A percentile compares a stretch with the other conserved stretches of the same genome.
Conservation (phyloP, 64 coral and sea anemone genomes). For the Montipora sp. region DNA sequence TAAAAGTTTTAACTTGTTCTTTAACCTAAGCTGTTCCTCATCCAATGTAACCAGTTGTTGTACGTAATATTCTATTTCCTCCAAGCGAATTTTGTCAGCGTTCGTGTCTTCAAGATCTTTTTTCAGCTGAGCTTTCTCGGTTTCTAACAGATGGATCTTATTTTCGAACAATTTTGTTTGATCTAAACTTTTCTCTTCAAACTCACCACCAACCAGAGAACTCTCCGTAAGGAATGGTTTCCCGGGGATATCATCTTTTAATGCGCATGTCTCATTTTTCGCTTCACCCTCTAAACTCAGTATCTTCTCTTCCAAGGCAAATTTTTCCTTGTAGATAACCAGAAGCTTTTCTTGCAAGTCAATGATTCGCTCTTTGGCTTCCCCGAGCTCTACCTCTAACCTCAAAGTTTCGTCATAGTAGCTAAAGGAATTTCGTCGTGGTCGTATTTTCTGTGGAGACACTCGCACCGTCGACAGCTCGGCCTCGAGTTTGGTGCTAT, state of each 20-base stretch:
- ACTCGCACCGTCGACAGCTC: conserved; percentile 77
- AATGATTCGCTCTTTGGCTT: conserved; percentile 76
- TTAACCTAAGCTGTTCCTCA: conserved; percentile 63
- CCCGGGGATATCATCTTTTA: neutral
- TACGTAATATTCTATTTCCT: conserved; percentile 70
- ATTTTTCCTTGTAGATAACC: conserved; percentile 74
- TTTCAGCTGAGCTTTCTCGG: conserved; percentile 75
- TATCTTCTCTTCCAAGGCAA: conserved; percentile 54
- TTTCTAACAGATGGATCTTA: conserved; percentile 50
- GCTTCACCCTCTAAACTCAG: conserved; percentile 61
- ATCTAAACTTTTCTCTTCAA: neutral
- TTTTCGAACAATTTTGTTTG: neutral
- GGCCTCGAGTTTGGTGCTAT: conserved; percentile 83
- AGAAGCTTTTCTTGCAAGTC: conserved; percentile 80
- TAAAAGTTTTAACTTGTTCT: conserved; percentile 47
- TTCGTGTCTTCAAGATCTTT: conserved; percentile 65
- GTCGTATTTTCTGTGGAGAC: conserved; percentile 26
- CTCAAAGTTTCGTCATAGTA: conserved; percentile 36
- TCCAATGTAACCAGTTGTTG: conserved; percentile 71
- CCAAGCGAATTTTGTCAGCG: conserved; percentile 70
- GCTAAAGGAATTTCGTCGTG: conserved; percentile 10
- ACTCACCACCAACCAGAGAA: neutral
- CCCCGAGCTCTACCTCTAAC: conserved; percentile 77
- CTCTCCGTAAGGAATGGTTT: neutral
- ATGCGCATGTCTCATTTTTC: conserved; percentile 2